Conservation (phyloP, 2,113 vertebrate genomes). For the Salvelinus alpinus region DNA sequence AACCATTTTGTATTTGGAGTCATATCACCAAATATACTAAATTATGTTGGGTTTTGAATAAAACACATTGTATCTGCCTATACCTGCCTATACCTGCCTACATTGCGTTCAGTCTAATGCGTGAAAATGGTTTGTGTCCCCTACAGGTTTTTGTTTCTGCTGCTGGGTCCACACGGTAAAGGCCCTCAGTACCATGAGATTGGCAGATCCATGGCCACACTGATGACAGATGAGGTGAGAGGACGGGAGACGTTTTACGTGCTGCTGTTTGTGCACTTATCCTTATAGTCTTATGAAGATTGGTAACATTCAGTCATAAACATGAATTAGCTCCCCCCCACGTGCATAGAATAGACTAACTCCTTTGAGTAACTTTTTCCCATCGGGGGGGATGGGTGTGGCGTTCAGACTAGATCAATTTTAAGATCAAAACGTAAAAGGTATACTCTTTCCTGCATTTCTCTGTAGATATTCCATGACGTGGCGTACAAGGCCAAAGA, state of each 20-base stretch:
- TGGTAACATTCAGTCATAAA: too few species aligned
- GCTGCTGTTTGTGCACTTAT: background rate
- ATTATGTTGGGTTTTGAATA: background rate
- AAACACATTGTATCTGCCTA: background rate
- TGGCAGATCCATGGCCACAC: slow-evolving; percentile 92
- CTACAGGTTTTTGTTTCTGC: slow-evolving; percentile 89
- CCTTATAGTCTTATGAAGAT: background rate
- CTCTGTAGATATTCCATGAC: slow-evolving; percentile 88
- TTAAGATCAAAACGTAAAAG: background rate
- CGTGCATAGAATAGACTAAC: too few species aligned
- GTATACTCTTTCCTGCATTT: background rate
- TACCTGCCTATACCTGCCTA: background rate
- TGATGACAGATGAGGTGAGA: slow-evolving; percentile 94
- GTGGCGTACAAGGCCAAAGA: slow-evolving; percentile 98
- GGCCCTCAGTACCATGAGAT: slow-evolving; percentile 94
- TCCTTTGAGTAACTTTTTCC: background rate
- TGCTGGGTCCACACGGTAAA: slow-evolving; percentile 91
- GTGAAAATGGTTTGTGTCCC: background rate
- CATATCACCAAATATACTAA: background rate
- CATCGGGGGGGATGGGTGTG: background rate
- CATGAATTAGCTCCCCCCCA: too few species aligned
- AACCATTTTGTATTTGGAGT: background rate
- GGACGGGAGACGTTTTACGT: background rate
- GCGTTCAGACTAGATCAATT: background rate
- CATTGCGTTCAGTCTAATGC: background rate